Evolutionary conservation across 2,888 invertebrate genomes (phyloP).

Genomic region (Drosophila pseudotakahashii): DNA sequence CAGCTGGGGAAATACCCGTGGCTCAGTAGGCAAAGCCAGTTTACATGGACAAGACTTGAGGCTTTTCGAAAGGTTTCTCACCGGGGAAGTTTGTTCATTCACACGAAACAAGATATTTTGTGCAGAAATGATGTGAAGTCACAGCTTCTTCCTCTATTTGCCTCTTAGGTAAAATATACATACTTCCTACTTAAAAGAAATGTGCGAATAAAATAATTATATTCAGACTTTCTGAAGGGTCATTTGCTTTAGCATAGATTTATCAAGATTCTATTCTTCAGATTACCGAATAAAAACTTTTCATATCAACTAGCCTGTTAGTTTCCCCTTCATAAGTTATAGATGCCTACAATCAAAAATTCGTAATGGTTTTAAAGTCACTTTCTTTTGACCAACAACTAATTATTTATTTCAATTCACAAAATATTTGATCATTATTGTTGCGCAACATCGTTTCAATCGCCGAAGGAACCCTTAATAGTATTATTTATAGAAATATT

Average conservation of each 20-base stretch:
- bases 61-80: conserved; percentile 5
- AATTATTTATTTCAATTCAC: neutral
- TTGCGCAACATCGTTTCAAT: neutral
- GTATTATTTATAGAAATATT: too few species aligned
- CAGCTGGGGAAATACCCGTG: conserved; percentile 20
- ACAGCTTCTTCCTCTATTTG: neutral
- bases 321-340: neutral
- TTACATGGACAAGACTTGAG: neutral
- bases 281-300: too few species aligned
- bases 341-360: neutral
- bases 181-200: neutral
- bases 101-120: neutral
- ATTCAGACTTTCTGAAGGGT: neutral
- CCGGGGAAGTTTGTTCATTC: neutral
- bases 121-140: neutral
- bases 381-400: neutral
- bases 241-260: too few species aligned
- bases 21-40: conserved; percentile 24
- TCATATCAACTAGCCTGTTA: too few species aligned
- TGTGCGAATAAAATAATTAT: neutral
- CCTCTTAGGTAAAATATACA: neutral
- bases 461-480: too few species aligned
- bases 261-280: too few species aligned
- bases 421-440: too few species aligned
- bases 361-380: neutral